Percentiles rank a stretch among this genome's conserved stretches.
Evolutionary conservation across 2,797 vertebrate genomes (phyloP).

Genomic region (Amblyraja radiata): DNA sequence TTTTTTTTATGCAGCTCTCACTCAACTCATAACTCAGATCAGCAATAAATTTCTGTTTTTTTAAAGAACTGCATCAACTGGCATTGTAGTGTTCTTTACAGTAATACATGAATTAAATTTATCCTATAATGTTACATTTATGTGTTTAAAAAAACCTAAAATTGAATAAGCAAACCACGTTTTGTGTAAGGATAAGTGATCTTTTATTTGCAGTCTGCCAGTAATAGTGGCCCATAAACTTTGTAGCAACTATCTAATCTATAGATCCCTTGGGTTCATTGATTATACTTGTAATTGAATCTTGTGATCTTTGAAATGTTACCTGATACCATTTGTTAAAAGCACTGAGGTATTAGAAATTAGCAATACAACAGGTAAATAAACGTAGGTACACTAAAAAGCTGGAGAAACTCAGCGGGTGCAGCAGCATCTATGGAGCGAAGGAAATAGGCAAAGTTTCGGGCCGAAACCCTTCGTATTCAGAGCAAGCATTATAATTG

Average conservation of each 20-base stretch:
- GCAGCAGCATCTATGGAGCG: too few species aligned
- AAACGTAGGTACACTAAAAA: neutral
- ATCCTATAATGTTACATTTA: neutral
- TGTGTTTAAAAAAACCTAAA: neutral
- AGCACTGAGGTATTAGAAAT: neutral
- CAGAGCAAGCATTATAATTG: neutral
- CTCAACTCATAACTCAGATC: slow-evolving; percentile 14
- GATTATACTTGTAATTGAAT: too few species aligned
- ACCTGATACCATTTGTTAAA: neutral
- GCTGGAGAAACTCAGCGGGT: too few species aligned
- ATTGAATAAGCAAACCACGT: neutral
- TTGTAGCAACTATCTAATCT: neutral
- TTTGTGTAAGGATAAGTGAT: neutral
- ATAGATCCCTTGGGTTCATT: too few species aligned
- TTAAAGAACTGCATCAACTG: neutral
- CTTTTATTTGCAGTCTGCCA: neutral
- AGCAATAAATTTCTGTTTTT: neutral
- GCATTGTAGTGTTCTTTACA: neutral
- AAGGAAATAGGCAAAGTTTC: too few species aligned
- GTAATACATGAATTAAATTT: neutral
- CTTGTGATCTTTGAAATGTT: neutral
- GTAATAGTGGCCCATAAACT: neutral
- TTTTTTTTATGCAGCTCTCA: neutral
- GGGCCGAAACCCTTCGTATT: neutral
- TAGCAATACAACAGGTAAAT: neutral